These are phyloP conservation scores for Eubucco bourcierii DNA, from an alignment of 2,113 vertebrate genomes.

Conservation along the genomic window DNA sequence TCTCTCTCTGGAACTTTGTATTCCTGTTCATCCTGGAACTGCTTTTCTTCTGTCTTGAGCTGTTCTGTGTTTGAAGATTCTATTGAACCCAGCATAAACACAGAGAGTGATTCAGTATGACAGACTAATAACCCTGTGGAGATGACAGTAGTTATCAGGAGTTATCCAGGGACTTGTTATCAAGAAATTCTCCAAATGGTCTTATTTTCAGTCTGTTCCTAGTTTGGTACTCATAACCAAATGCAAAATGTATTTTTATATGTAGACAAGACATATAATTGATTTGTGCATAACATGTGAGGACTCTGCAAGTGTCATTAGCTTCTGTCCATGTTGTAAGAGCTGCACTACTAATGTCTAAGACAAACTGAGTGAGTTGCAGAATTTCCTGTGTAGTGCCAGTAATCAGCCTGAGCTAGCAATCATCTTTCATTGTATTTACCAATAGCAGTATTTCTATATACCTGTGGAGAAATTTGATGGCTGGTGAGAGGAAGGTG, in stretches of 20 bases:
- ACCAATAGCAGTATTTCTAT: not conserved
- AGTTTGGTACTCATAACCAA: not conserved
- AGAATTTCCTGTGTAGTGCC: not conserved
- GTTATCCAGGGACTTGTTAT: not conserved
- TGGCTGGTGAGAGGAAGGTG: not conserved
- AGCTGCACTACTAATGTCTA: not conserved
- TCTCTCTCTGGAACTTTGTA: not conserved
- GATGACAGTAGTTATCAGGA: not conserved
- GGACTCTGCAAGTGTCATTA: not conserved
- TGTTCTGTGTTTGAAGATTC: not conserved
- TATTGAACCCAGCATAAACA: not conserved
- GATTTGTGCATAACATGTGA: not conserved
- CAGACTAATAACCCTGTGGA: not conserved
- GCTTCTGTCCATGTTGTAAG: not conserved
- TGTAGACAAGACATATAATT: not conserved
- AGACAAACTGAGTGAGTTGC: not conserved
- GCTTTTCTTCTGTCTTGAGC: not conserved
- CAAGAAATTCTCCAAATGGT: not conserved
- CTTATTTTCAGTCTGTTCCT: not conserved
- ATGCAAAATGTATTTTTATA: not conserved
- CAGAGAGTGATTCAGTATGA: not conserved
- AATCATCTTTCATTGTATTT: not conserved
- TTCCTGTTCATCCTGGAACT: not conserved
- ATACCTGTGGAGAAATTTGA: not conserved
- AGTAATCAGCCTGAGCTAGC: not conserved